A percentile compares a stretch with the other conserved stretches of the same genome.
Evolutionary conservation across 1,140 invertebrate species (phyloP).

Genomic region (Colletes latitarsis): DNA sequence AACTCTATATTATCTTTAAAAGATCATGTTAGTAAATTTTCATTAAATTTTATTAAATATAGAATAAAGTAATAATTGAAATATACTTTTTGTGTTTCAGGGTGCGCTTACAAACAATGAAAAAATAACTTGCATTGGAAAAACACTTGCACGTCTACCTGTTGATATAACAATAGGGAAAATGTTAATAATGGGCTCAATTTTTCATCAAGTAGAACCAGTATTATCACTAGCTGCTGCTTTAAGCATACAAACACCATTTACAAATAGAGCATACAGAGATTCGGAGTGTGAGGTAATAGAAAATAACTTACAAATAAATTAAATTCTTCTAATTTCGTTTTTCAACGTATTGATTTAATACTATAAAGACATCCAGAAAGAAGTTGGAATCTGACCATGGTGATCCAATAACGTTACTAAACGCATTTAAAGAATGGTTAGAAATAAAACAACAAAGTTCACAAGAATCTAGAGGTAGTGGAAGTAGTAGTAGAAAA

Average conservation of each 20-base stretch:
- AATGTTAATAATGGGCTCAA: conserved; percentile 95
- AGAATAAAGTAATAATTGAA: conserved; percentile 7
- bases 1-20: conserved; percentile 93
- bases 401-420: conserved; percentile 96
- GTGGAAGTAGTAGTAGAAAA: conserved; percentile 82
- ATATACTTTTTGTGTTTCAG: conserved; percentile 78
- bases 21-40: conserved; percentile 87
- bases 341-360: conserved; percentile 27
- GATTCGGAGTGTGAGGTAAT: conserved; percentile 90
- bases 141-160: conserved; percentile 93
- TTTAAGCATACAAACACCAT: conserved; percentile 95
- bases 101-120: conserved; percentile 92
- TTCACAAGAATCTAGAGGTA: conserved; percentile 69
- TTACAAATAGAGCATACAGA: conserved; percentile 93
- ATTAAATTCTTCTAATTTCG: conserved; percentile 21
- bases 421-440: conserved; percentile 96
- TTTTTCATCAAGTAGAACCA: conserved; percentile 96
- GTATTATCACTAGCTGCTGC: conserved; percentile 94
- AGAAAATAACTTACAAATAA: conserved; percentile 14
- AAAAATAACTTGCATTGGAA: conserved; percentile 94
- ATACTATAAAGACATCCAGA: conserved; percentile 84
- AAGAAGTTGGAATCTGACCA: conserved; percentile 94
- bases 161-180: conserved; percentile 98
- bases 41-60: conserved; percentile 46
- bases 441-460: conserved; percentile 86